Percentiles rank a stretch among this genome's conserved stretches.
phyloP scores from a whole-genome alignment of 2,113 vertebrate species.

The Carlito syrichta region DNA sequence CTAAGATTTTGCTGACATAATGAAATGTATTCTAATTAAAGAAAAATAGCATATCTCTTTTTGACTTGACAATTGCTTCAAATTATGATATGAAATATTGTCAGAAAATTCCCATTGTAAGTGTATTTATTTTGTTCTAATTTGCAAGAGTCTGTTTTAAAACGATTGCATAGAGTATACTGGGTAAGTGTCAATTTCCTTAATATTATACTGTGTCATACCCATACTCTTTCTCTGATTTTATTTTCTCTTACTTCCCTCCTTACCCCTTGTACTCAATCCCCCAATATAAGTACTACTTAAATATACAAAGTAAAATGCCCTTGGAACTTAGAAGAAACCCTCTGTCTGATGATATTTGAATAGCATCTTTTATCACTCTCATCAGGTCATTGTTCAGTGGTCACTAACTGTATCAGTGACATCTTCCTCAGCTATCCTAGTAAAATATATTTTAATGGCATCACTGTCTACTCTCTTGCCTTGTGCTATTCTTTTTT shows the following conservation, averaged over 20 bases:
- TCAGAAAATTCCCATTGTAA: neutral
- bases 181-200: neutral
- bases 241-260: neutral
- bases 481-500: neutral
- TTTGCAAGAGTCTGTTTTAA: neutral
- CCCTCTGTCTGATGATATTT: neutral
- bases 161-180: neutral
- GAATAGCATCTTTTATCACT: rapidly evolving
- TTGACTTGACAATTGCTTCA: slow-evolving; percentile 18
- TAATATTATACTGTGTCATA: neutral
- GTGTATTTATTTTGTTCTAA: slow-evolving; percentile 9
- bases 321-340: neutral
- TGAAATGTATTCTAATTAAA: slow-evolving; percentile 31
- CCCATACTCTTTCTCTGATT: neutral
- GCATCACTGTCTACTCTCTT: neutral
- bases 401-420: neutral
- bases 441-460: neutral
- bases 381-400: neutral
- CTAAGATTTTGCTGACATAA: slow-evolving; percentile 26
- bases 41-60: neutral
- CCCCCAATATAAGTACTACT: neutral
- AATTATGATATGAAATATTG: slow-evolving; percentile 17
- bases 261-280: rapidly evolving
- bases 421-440: neutral
- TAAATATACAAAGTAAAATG: neutral